A percentile compares a stretch with the other conserved stretches of the same genome.
Evolutionary conservation across 2,797 vertebrate species (phyloP).

Genomic region (Jordanella pulchra): DNA sequence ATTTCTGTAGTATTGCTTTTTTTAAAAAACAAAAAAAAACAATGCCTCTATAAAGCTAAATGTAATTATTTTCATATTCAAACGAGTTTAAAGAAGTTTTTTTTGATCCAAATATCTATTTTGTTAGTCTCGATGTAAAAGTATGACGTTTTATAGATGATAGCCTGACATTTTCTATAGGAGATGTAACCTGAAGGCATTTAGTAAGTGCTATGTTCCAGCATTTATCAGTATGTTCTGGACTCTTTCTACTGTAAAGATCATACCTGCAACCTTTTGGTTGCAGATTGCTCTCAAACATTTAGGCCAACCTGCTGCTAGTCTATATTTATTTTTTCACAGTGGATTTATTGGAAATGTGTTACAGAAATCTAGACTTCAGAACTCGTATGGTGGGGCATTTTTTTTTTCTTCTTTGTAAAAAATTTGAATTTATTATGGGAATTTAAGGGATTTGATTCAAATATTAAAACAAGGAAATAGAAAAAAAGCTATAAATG

Average conservation of each 20-base stretch:
- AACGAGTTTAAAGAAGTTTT: conserved; percentile 23
- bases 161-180: conserved; percentile 39
- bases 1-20: conserved; percentile 45
- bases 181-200: conserved; percentile 47
- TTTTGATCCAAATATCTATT: conserved; percentile 39
- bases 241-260: conserved; percentile 49
- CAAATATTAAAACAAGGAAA: neutral
- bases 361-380: conserved; percentile 18
- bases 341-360: conserved; percentile 36
- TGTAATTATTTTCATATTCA: conserved; percentile 70
- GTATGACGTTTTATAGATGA: conserved; percentile 53
- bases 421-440: neutral
- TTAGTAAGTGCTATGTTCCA: conserved; percentile 51
- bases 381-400: conserved; percentile 3
- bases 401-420: conserved; percentile 7
- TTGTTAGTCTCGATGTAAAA: conserved; percentile 52
- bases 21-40: too few relatives aligned
- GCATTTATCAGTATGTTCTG: conserved; percentile 35
- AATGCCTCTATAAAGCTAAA: conserved; percentile 43
- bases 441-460: conserved; percentile 8
- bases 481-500: conserved; percentile 8
- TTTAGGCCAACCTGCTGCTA: conserved; percentile 64
- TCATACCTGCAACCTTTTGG: conserved; percentile 51
- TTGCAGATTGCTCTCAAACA: conserved; percentile 44
- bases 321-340: conserved; percentile 43